Evolutionary conservation across 2,797 vertebrate genomes (phyloP), one percentile per base, ranked within the genome.

Genomic region (Lerista edwardsae): DNA sequence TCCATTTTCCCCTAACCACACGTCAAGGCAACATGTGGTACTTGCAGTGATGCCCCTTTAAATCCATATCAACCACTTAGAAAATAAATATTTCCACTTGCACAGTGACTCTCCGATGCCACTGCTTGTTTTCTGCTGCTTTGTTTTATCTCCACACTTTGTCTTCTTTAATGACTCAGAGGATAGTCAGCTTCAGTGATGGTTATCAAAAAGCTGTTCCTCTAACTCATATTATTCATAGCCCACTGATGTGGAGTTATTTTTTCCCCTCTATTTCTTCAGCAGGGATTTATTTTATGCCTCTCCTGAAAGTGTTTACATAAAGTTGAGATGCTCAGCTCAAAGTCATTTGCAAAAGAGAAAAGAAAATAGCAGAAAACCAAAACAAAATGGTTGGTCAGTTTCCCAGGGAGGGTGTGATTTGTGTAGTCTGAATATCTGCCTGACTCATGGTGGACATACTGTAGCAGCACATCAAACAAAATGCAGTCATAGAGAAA

Each of bases 221-320:
- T 67, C 67, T 84, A 89, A 88, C 65, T 86, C 87, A 75, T 84
- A 77, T 88, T 84, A 73, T 65, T 84, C 73, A 69, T 47, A 39
- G 73, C n/a, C 69, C 64, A 69, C 68, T 85, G 75, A 0, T 85
- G 80, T 92, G 88, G 80, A 78, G 39, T 61, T 59, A 65, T 31
- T 79, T 31, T 79, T 17, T 27, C 17, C 78, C 36, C 87, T 72
- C 86, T 79, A 75, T 47, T 80, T 88, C 76, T 76, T 89, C 79
- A 82, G 59, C 64, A 39, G 71, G 69, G 82, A 91, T 91, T 91
- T 91, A 69, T 90, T 88, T 94, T 88, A 91, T 91, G 74, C 65
- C 84, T 91, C 80, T 89, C 31, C 19, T 86, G 88, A 39, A 82
- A 93, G 31, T 90, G 85, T 89, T 91, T 90, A 90, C 88, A 82